Evolutionary conservation across 2,797 vertebrate genomes (phyloP), one percentile per base, ranked within the genome.

Genomic region (Paramormyrops hopkinsi): DNA sequence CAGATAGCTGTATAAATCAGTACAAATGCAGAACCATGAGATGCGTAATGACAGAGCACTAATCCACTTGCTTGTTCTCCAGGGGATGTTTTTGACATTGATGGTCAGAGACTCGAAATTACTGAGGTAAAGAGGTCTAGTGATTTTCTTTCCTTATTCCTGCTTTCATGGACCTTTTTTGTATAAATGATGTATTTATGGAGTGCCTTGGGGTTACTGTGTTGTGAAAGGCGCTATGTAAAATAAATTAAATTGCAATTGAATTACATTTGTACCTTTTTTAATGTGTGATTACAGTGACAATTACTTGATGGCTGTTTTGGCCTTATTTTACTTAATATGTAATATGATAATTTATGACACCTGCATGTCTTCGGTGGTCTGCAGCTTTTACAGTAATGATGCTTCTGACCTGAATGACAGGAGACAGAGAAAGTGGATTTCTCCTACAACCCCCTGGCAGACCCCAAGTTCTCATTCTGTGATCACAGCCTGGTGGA

Each of bases 381-480:
- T 33, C 29, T 33, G 29, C 65, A 33, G 65, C 25, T 33, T 37
- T 73, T 73, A 37, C 29, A 17, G 12, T 73, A 73, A 14, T 73
- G 33, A 37, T 73, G 65, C 29, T 37, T 73, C 56, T 41, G 53
- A 46, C 29, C 53, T 25, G 2, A 14, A 41, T 56, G 54, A 59
- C 95, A 99, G 98, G 91, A 93, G 1, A 97, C 95, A 1, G 94
- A 96, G 22, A 95, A 91, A 33, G 97, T 98, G 41, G 96, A 98
- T 91, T 99, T 99, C 95, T 98, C 98, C 73, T 98, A 96, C 94
- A 99, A 99, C 93, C 93, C 92, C 0, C 93, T 98, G 91, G 97
- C 98, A 0, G 97, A 99, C 92, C 94, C 95, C 0, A 97, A 97
- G 89, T 99, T 99, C 92, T 25, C 91, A 0, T 99, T 98, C 94